These are phyloP conservation scores for Butastur rufipennis DNA, from an alignment of 2,113 vertebrate genomes.

Conservation along the genomic window DNA sequence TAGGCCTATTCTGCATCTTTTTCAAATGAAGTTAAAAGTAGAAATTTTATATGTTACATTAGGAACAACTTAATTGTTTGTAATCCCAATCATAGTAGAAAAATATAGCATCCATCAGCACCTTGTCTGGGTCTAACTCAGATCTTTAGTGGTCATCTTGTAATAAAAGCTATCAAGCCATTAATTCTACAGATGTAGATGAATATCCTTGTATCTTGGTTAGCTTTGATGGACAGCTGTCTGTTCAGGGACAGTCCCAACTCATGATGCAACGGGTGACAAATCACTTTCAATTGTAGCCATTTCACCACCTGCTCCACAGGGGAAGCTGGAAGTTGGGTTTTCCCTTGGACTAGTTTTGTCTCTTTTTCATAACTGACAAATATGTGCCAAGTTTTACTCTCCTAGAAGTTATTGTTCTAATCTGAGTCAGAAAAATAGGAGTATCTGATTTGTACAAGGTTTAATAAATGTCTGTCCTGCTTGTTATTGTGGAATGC, in stretches of 20 bases:
- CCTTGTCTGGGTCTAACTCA: not conserved
- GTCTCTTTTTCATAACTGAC: too few relatives aligned
- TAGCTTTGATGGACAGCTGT: not conserved
- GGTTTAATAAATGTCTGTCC: not conserved
- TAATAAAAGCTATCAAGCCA: not conserved
- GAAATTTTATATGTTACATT: not conserved
- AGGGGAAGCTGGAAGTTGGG: not conserved
- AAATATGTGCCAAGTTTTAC: not conserved
- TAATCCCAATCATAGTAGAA: not conserved
- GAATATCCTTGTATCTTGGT: too few relatives aligned
- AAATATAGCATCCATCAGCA: not conserved
- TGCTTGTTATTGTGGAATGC: not conserved
- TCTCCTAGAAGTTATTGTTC: not conserved
- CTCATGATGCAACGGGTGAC: accelerated
- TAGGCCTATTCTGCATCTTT: not conserved
- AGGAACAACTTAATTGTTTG: not conserved
- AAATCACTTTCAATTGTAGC: accelerated
- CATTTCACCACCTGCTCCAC: not conserved
- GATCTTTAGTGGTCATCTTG: not conserved
- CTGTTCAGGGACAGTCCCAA: not conserved
- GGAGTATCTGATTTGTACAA: not conserved
- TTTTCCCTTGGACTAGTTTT: not conserved
- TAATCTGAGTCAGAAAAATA: not conserved
- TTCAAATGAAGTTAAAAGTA: not conserved
- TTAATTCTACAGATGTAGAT: not conserved